Evolutionary conservation across 2,797 vertebrate genomes (phyloP), one percentile per base, ranked within the genome.

Genomic region (Gastrophryne carolinensis): DNA sequence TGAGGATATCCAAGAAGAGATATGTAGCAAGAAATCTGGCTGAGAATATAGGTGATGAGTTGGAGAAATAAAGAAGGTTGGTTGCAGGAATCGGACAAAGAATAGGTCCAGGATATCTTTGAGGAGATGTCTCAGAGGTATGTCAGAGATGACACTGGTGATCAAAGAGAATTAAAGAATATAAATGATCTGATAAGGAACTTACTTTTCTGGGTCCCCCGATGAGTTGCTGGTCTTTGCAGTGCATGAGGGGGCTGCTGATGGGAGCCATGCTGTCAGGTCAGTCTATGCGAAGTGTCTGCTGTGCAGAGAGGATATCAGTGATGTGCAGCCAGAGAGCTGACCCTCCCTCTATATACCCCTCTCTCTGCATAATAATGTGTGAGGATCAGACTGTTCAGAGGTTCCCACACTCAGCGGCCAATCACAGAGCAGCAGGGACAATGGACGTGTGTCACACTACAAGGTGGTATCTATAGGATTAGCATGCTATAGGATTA

Each of bases 331-430:
- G 58, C 13, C 23, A 13, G 24, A 3, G 19, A 32, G 61, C 19
- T 26, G n/a, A 26, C 6, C 39, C 0, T 83, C 86, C 85, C 79
- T 89, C 92, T 94, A 94, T 96, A 95, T 95, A 92, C 81, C 1
- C 19, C 56, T 35, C 80, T 84, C 88, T 89, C 86, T 90, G 82
- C 83, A 89, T 85, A 90, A 90, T 84, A 91, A 89, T 88, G 88
- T 82, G 93, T 95, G 94, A 91, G 94, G 90, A 86, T 90, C 71
- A 75, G 87, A 85, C 83, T 84, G 52, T 83, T 85, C 85, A 81
- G 83, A 90, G 87, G 92, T 96, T 96, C 95, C 94, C 94, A 96
- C 93, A 94, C 90, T 93, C 87, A 2, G 3, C 73, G 73, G 84
- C 94, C 93, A 95, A 95, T 95, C 82, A 78, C 17, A 82, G 73